Evolutionary conservation across 1,140 invertebrate genomes (phyloP).

Genomic region (Sycophila sp.): DNA sequence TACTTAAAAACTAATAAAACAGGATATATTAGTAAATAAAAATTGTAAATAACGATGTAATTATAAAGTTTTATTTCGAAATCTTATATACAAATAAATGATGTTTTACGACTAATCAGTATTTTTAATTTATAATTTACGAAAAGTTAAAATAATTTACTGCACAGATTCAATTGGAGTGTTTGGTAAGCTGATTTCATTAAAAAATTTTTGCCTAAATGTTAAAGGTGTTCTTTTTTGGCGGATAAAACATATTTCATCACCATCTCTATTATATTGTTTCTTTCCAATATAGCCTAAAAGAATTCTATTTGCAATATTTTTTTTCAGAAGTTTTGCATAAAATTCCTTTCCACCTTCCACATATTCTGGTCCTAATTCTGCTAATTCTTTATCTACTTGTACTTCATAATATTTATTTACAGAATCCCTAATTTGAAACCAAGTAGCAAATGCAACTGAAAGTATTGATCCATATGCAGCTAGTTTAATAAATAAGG

Average conservation of each 20-base stretch:
- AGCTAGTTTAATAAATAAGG: too few species aligned
- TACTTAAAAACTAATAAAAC: background rate
- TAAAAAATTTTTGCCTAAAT: constrained; percentile 73
- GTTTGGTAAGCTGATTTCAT: too few species aligned
- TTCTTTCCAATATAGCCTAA: constrained; percentile 70
- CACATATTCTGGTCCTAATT: constrained; percentile 71
- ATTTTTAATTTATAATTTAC: constrained; percentile 26
- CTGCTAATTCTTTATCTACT: constrained; percentile 71
- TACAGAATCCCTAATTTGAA: constrained; percentile 72
- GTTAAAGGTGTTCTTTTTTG: constrained; percentile 72
- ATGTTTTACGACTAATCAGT: constrained; percentile 18
- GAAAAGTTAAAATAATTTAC: background rate
- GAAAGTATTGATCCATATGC: constrained; percentile 31
- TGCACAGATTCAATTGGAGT: too few species aligned
- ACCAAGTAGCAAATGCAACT: constrained; percentile 61
- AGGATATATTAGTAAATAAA: constrained; percentile 24
- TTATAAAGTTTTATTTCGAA: constrained; percentile 37
- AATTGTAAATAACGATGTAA: constrained; percentile 37
- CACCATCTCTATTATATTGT: constrained; percentile 73
- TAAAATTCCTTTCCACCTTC: constrained; percentile 81
- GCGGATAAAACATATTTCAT: constrained; percentile 74
- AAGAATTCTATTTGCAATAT: constrained; percentile 75
- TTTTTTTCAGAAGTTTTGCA: constrained; percentile 75
- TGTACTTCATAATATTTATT: constrained; percentile 71
- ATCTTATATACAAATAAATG: constrained; percentile 37